A percentile compares a stretch with the other conserved stretches of the same genome.
phyloP scores from a whole-genome alignment of 2,888 invertebrate genomes.

The Diaphora mendica region DNA sequence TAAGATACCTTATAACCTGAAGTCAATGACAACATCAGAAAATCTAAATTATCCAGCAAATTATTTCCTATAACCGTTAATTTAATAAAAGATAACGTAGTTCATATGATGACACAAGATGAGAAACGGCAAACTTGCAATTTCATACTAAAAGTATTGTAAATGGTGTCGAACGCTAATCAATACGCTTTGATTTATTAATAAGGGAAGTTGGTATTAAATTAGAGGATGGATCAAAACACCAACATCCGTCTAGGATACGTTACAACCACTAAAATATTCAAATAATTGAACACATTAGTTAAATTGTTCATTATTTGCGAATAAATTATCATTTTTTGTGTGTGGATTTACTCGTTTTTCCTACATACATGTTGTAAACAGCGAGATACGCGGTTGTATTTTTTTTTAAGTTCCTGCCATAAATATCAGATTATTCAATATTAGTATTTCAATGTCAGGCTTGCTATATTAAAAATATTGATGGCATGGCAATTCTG shows the following conservation, averaged over 20 bases:
- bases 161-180: neutral
- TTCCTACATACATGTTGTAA: neutral
- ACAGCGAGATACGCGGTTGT: neutral
- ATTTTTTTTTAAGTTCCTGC: neutral
- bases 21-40: neutral
- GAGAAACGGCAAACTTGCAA: neutral
- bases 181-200: constrained; percentile 7
- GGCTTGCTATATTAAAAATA: neutral
- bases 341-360: neutral
- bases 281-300: constrained; percentile 25
- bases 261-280: constrained; percentile 29
- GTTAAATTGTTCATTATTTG: constrained; percentile 27
- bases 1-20: neutral
- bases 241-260: constrained; percentile 27
- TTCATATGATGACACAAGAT: neutral
- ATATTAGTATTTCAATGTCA: neutral
- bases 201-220: constrained; percentile 33
- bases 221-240: constrained; percentile 33
- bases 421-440: neutral
- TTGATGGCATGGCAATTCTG: neutral
- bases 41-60: neutral
- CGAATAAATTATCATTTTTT: neutral
- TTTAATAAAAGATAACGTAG: neutral
- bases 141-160: neutral
- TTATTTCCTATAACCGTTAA: neutral